Conservation (phyloP, 2,888 invertebrate genomes). For the Acanthopleura granulata region DNA sequence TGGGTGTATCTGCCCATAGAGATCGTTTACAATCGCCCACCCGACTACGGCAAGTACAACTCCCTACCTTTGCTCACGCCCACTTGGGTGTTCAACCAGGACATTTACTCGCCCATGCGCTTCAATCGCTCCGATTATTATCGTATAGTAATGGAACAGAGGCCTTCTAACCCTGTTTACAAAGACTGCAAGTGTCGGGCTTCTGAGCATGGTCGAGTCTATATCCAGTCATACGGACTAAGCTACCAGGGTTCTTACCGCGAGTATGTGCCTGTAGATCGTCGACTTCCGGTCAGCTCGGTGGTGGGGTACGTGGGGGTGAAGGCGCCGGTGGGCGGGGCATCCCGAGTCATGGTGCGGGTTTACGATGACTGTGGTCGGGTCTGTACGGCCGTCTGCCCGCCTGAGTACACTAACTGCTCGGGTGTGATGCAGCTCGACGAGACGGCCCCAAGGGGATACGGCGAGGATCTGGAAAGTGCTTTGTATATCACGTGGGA, state of each 20-base stretch:
- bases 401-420: background rate
- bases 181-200: constrained; percentile 19
- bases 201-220: constrained; percentile 41
- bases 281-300: constrained; percentile 48
- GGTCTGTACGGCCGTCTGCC: constrained; percentile 53
- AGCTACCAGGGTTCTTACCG: constrained; percentile 58
- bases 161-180: constrained; percentile 30
- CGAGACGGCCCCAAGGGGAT: background rate
- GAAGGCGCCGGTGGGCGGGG: constrained; percentile 39
- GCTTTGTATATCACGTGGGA: background rate
- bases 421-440: background rate
- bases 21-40: constrained; percentile 51
- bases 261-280: constrained; percentile 53
- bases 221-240: constrained; percentile 49
- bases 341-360: constrained; percentile 29
- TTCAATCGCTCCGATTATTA: background rate
- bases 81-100: constrained; percentile 34
- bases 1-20: constrained; percentile 59
- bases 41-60: constrained; percentile 40
- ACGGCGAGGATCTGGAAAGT: background rate
- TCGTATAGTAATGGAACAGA: background rate
- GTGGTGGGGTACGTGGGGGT: constrained; percentile 54
- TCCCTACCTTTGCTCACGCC: constrained; percentile 51
- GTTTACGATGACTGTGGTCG: constrained; percentile 58
- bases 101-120: constrained; percentile 48